Evolutionary conservation across 2,888 invertebrate species (phyloP), one percentile per base, ranked within the genome.

Genomic region (Plutella xylostella): DNA sequence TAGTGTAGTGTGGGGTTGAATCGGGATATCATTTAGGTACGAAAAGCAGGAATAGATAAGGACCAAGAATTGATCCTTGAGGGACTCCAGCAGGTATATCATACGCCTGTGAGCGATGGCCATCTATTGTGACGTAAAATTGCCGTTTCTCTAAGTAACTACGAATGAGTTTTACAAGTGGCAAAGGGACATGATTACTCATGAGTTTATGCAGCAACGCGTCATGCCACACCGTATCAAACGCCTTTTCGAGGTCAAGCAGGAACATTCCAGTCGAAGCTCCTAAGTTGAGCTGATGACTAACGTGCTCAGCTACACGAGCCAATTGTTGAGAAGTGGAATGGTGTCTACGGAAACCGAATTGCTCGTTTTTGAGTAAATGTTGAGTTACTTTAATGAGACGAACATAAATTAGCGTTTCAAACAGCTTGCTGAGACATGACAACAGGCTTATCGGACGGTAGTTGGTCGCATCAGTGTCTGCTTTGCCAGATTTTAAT

Each of bases 61-160:
- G 46, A 5, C 46, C 46, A 1, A 46, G 18, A 12, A 46, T 39
- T 4, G 43, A 46, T 6, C 46, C 42, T 14, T 42, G 35, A 4
- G 35, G 35, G 17, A 35, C 35, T 9, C 35, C 35, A 18, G 35
- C 35, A 18, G 35, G 18, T 9, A 35, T 18, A 5, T 15, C n/a
- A 5, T 12, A 18, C 6, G 35, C 4, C 5, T 15, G 6, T 5
- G 35, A 35, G 6, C 6, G 18, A 5, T 4, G 6, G 18, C 17
- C 18, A 18, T 18, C 35, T 6, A 35, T 18, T 17, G 4, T 4
- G 15, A 35, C 35, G 7, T 15, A 15, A 35, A 35, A 35, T 9
- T 15, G 4, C 4, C 35, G 4, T 3, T 35, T 6, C 7, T 5
- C 7, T 4, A 35, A 6, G 35, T 35, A 35, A 15, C 7, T 9